These are phyloP conservation scores for Hirudinaria manillensis DNA, from an alignment of 2,888 invertebrate genomes.

Conservation along the genomic window DNA sequence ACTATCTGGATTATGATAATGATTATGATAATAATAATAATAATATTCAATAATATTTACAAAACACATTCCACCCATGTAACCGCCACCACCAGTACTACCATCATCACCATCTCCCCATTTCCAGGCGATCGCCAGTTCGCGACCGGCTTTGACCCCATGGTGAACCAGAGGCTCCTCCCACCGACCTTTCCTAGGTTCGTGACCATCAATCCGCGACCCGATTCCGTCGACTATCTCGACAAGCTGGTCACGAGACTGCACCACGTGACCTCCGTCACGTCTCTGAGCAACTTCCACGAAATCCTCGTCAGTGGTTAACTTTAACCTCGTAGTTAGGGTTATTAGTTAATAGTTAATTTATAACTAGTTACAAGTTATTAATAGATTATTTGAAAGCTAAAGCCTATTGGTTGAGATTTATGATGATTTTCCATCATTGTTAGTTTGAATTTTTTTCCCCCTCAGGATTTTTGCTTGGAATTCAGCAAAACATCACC, in stretches of 20 bases:
- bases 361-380: not conserved
- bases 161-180: constrained; percentile 85
- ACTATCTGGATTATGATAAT: no score
- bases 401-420: no score
- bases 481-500: constrained; percentile 82
- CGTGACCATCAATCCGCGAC: constrained; percentile 66
- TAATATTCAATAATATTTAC: not conserved
- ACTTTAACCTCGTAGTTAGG: not conserved
- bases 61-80: not conserved
- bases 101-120: not conserved
- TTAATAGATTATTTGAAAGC: no score
- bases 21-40: no score
- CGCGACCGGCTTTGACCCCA: constrained; percentile 83
- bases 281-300: constrained; percentile 47
- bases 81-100: not conserved
- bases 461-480: constrained; percentile 77
- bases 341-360: not conserved
- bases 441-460: not conserved
- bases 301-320: constrained; percentile 45
- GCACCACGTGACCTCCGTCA: constrained; percentile 45
- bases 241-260: constrained; percentile 72
- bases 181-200: constrained; percentile 98
- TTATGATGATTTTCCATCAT: no score
- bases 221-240: constrained; percentile 73
- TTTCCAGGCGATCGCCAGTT: not conserved